A percentile compares a stretch with the other conserved stretches of the same genome.
phyloP scores from a whole-genome alignment of 1,140 invertebrate species.

The Globodera rostochiensis region DNA sequence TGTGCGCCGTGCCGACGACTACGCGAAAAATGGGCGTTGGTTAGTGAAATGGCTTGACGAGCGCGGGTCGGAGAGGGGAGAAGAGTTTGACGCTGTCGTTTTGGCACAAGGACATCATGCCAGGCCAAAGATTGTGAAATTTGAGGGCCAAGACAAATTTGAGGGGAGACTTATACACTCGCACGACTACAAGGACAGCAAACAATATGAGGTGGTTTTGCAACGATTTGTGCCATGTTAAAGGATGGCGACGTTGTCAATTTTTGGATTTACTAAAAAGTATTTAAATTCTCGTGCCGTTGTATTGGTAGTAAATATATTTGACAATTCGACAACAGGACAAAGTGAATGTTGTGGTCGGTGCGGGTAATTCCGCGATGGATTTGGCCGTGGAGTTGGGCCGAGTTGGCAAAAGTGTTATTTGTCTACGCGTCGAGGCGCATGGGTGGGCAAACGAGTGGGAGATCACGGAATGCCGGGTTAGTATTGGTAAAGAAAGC shows the following conservation, averaged over 20 bases:
- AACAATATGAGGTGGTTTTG: slow-evolving; percentile 60
- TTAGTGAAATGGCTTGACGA: slow-evolving; percentile 55
- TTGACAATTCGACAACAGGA: not conserved
- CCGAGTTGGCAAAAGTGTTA: slow-evolving; percentile 67
- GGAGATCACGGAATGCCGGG: slow-evolving; percentile 29
- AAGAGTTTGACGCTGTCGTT: slow-evolving; percentile 66
- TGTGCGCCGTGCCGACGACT: slow-evolving; percentile 25
- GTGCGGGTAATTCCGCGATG: slow-evolving; percentile 70
- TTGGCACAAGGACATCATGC: slow-evolving; percentile 63
- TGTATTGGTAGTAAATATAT: too few relatives aligned
- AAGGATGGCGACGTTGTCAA: not conserved
- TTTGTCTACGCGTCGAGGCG: slow-evolving; percentile 68
- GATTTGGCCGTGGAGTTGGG: slow-evolving; percentile 70
- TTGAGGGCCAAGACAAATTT: slow-evolving; percentile 63
- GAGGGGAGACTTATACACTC: slow-evolving; percentile 68
- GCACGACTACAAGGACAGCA: slow-evolving; percentile 53
- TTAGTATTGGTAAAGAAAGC: slow-evolving; percentile 1
- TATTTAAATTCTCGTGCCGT: too few relatives aligned
- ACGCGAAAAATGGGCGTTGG: slow-evolving; percentile 31
- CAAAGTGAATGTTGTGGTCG: slow-evolving; percentile 45
- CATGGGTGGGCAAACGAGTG: slow-evolving; percentile 67
- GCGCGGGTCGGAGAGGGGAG: slow-evolving; percentile 36
- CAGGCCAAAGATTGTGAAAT: slow-evolving; percentile 58
- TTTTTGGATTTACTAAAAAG: too few relatives aligned
- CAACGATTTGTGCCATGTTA: not conserved